Percentiles rank a stretch among this genome's conserved stretches.
phyloP scores from a whole-genome alignment of 2,797 vertebrate species.

The Gallirallus australis region DNA sequence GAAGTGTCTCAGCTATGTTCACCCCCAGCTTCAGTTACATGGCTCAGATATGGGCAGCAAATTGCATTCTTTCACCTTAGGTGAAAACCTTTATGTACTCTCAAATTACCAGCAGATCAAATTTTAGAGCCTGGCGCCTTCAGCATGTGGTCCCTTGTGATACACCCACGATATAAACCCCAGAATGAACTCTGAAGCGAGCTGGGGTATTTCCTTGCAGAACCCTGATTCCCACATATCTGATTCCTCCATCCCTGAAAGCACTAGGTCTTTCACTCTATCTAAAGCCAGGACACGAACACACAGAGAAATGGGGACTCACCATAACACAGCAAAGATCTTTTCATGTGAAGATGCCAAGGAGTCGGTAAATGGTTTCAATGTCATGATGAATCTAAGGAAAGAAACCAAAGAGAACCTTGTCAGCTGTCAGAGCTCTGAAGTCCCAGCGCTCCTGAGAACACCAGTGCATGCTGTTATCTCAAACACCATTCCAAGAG shows the following conservation, averaged over 20 bases:
- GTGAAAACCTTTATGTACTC: not conserved
- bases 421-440: not conserved
- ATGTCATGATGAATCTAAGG: constrained; percentile 87
- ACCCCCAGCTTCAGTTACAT: not conserved
- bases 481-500: not conserved
- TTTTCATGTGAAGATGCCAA: constrained; percentile 82
- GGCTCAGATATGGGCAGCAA: not conserved
- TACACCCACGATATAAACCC: too few species aligned
- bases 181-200: too few species aligned
- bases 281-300: not conserved
- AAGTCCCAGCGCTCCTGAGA: not conserved
- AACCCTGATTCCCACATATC: not conserved
- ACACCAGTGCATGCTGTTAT: not conserved
- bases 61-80: not conserved
- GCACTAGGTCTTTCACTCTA: not conserved
- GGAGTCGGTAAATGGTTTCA: constrained; percentile 85
- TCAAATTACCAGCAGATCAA: not conserved
- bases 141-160: not conserved
- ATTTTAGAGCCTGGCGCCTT: not conserved
- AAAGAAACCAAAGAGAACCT: not conserved
- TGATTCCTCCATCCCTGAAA: not conserved
- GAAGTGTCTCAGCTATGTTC: not conserved
- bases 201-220: not conserved
- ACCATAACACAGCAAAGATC: constrained; percentile 92
- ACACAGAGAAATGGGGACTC: constrained; percentile 28